phyloP scores from a whole-genome alignment of 2,888 invertebrate species.

The Laothoe populi region DNA sequence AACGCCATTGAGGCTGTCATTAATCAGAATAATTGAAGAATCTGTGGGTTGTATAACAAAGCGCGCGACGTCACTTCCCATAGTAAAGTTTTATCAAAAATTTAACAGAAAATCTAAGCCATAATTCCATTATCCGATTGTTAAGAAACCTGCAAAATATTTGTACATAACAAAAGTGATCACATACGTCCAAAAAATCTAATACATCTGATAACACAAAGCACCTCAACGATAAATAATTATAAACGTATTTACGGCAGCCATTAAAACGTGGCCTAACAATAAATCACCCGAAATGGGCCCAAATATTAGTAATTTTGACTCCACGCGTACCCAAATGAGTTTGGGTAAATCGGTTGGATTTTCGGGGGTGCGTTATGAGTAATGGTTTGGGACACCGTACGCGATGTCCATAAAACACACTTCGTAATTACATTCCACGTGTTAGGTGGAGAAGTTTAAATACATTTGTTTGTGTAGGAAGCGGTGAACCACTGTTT shows the following conservation, averaged over 20 bases:
- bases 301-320: conserved; percentile 67
- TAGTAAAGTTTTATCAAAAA: no score
- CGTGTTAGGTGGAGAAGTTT: neutral
- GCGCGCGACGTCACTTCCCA: no score
- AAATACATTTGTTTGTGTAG: conserved; percentile 3
- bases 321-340: conserved; percentile 35
- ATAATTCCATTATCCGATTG: no score
- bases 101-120: no score
- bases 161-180: no score
- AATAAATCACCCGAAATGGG: conserved; percentile 69
- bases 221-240: conserved; percentile 5
- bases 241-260: conserved; percentile 20
- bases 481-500: neutral
- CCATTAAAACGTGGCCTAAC: conserved; percentile 22
- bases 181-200: neutral
- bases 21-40: no score
- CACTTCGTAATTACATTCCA: conserved; percentile 15
- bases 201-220: neutral
- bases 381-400: conserved; percentile 18
- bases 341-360: conserved; percentile 28
- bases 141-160: no score
- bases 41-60: no score
- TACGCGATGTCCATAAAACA: conserved; percentile 8
- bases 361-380: conserved; percentile 19
- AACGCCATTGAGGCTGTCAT: no score